These are phyloP conservation scores for Tragelaphus buxtoni DNA, from an alignment of 2,113 vertebrate species.

Conservation along the genomic window DNA sequence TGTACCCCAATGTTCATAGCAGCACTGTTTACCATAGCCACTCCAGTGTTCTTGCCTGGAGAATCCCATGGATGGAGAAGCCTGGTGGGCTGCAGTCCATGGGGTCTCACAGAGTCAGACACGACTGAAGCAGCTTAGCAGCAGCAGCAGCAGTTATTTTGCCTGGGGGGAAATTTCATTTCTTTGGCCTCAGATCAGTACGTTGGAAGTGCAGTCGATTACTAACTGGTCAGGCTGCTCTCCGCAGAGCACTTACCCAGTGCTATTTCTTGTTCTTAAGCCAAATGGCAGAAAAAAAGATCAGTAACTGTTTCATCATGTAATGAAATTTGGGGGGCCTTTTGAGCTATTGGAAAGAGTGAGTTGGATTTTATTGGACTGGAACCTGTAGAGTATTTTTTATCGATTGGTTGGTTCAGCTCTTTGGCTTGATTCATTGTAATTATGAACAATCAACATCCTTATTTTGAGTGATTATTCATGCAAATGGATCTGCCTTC, in stretches of 20 bases:
- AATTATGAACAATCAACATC: constrained; percentile 22
- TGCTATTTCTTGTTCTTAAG: neutral
- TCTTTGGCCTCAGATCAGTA: neutral
- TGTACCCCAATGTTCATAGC: no score
- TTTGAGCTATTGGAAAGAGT: constrained; percentile 13
- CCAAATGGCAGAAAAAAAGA: neutral
- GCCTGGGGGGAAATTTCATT: neutral
- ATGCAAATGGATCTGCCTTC: neutral
- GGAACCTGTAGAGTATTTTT: neutral
- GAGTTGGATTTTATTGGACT: neutral
- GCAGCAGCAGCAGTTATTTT: neutral
- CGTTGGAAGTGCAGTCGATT: neutral
- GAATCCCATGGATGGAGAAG: no score
- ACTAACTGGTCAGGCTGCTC: neutral
- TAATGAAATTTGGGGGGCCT: neutral
- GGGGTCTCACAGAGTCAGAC: no score
- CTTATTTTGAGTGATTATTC: constrained; percentile 39
- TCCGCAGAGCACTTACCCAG: neutral
- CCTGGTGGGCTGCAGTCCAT: no score
- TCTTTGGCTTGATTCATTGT: constrained; percentile 18
- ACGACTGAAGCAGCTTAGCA: no score
- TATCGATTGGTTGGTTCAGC: neutral
- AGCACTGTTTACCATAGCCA: no score
- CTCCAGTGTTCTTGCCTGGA: no score
- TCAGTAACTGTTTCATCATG: neutral